These are phyloP conservation scores for Chrysomela aeneicollis DNA, from an alignment of 2,888 invertebrate genomes.

Conservation along the genomic window DNA sequence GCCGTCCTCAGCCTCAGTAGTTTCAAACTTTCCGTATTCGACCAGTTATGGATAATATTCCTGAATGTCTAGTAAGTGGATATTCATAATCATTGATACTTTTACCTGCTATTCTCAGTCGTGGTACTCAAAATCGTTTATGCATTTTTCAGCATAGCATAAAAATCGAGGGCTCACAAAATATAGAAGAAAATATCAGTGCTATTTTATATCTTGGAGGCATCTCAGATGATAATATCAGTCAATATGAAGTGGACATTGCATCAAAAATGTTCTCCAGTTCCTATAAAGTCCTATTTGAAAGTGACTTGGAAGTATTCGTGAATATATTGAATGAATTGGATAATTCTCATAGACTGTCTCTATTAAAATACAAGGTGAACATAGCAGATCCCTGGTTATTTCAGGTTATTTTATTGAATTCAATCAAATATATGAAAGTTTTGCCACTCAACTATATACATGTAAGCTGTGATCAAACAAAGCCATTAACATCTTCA, in stretches of 20 bases:
- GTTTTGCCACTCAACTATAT: constrained; percentile 17
- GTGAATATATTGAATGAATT: constrained; percentile 20
- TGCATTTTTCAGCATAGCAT: constrained; percentile 6
- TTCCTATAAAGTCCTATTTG: constrained; percentile 19
- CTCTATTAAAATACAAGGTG: constrained; percentile 17
- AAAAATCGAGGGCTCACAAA: not conserved
- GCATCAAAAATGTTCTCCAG: constrained; percentile 32
- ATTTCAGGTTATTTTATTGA: constrained; percentile 36
- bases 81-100: not conserved
- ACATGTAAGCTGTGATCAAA: constrained; percentile 16
- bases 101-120: no score
- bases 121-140: not conserved
- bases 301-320: constrained; percentile 15
- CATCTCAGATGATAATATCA: constrained; percentile 24
- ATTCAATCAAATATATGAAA: constrained; percentile 31
- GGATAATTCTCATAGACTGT: not conserved
- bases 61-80: not conserved
- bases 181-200: constrained; percentile 29
- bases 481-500: constrained; percentile 15
- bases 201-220: constrained; percentile 30
- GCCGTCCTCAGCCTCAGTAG: no score
- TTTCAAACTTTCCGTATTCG: no score
- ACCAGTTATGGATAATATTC: not conserved
- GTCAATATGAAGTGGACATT: constrained; percentile 32
- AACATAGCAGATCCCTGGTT: constrained; percentile 30